These are phyloP conservation scores for Bos javanicus DNA, from an alignment of 2,113 vertebrate species.

Conservation along the genomic window DNA sequence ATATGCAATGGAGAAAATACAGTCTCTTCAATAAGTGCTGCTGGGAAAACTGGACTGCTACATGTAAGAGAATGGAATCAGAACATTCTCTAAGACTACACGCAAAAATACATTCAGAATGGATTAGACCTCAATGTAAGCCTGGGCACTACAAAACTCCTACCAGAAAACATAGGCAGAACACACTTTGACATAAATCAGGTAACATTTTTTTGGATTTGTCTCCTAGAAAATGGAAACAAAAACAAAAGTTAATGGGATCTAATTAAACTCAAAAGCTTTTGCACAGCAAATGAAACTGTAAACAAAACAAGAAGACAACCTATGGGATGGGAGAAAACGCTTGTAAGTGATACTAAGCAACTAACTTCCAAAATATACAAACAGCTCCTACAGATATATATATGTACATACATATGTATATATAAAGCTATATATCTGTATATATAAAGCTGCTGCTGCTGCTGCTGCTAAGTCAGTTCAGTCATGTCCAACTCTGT, in stretches of 20 bases:
- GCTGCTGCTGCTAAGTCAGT: no score
- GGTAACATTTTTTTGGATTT: neutral
- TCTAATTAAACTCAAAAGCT: neutral
- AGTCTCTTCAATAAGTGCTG: neutral
- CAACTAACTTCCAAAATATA: neutral
- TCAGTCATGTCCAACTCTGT: no score
- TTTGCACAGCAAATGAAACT: neutral
- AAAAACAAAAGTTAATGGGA: neutral
- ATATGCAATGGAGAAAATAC: neutral
- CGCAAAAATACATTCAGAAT: neutral
- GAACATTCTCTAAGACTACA: neutral
- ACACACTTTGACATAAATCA: neutral
- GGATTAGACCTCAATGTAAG: neutral
- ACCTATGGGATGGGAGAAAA: neutral
- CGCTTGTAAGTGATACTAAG: neutral
- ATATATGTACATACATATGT: neutral
- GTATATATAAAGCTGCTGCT: neutral
- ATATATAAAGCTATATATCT: neutral
- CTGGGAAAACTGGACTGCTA: neutral
- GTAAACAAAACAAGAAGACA: neutral
- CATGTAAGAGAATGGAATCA: neutral
- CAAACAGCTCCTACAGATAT: neutral
- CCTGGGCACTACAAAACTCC: neutral
- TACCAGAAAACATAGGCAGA: neutral
- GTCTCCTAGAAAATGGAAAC: neutral